Conservation (phyloP, 53 echinoderm and acorn worm genomes). For the Zoroaster sp. region DNA sequence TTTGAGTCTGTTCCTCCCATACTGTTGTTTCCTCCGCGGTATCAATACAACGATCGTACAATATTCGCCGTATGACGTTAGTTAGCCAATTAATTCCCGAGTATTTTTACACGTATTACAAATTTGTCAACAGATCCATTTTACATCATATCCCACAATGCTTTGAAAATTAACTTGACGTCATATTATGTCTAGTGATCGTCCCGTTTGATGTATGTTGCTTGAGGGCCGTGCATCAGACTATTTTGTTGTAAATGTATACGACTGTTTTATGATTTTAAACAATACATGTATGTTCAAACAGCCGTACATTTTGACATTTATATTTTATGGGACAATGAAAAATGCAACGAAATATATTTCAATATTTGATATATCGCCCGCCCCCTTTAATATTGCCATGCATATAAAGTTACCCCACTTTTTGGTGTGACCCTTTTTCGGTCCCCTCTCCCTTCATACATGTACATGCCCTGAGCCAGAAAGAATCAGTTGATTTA, state of each 20-base stretch:
- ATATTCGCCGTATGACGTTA: too few species aligned
- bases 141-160: neutral
- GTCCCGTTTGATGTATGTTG: neutral
- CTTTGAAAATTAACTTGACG: neutral
- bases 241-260: neutral
- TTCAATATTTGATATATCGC: too few species aligned
- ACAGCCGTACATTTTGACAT: too few species aligned
- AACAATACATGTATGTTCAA: neutral
- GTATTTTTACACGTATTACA: neutral
- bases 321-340: too few species aligned
- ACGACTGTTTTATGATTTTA: neutral
- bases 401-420: too few species aligned
- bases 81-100: too few species aligned
- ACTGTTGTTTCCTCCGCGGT: neutral
- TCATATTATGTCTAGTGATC: neutral
- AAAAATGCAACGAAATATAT: too few species aligned
- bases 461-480: too few species aligned
- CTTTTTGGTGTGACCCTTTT: too few species aligned
- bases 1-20: conserved; percentile 98
- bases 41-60: neutral
- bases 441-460: too few species aligned
- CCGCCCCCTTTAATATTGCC: too few species aligned
- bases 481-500: too few species aligned
- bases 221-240: neutral
- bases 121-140: neutral